These are phyloP conservation scores for Thaumetopoea pityocampa DNA, from an alignment of 1,140 invertebrate genomes.

Conservation along the genomic window DNA sequence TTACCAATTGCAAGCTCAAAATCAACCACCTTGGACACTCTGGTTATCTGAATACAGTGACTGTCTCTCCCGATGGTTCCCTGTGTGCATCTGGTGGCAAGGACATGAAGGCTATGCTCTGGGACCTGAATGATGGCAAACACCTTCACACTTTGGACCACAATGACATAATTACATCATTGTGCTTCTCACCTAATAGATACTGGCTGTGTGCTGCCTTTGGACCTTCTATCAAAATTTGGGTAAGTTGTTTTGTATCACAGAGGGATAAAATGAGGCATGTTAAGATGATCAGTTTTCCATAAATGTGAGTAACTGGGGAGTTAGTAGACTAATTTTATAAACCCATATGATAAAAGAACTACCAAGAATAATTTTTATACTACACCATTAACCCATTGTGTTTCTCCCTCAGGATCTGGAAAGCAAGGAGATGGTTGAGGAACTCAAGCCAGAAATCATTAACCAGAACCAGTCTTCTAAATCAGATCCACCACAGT, in stretches of 20 bases:
- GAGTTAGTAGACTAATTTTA: too few species aligned
- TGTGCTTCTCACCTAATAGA: slow-evolving; percentile 99
- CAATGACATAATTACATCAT: slow-evolving; percentile 97
- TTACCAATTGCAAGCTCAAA: slow-evolving; percentile 99
- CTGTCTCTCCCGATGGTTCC: slow-evolving; percentile 99
- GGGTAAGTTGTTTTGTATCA: slow-evolving; percentile 79
- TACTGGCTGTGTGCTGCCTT: slow-evolving; percentile 99
- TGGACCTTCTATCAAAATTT: slow-evolving; percentile 99
- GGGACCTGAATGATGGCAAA: slow-evolving; percentile 99
- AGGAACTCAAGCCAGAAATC: slow-evolving; percentile 97
- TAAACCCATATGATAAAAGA: background rate
- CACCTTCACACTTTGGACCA: slow-evolving; percentile 99
- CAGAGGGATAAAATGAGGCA: too few species aligned
- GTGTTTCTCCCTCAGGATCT: slow-evolving; percentile 84
- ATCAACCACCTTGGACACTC: slow-evolving; percentile 98
- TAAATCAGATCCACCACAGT: slow-evolving; percentile 95
- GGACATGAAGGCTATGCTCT: slow-evolving; percentile 99
- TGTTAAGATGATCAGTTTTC: too few species aligned
- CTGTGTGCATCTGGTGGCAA: slow-evolving; percentile 99
- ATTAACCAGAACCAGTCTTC: slow-evolving; percentile 80
- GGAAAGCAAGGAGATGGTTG: slow-evolving; percentile 99
- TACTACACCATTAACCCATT: slow-evolving; percentile 9
- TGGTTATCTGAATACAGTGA: slow-evolving; percentile 98
- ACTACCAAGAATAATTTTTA: too few species aligned
- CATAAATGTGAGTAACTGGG: too few species aligned